Evolutionary conservation across 2,113 vertebrate species (phyloP).

Genomic region (Dicerorhinus sumatrensis): DNA sequence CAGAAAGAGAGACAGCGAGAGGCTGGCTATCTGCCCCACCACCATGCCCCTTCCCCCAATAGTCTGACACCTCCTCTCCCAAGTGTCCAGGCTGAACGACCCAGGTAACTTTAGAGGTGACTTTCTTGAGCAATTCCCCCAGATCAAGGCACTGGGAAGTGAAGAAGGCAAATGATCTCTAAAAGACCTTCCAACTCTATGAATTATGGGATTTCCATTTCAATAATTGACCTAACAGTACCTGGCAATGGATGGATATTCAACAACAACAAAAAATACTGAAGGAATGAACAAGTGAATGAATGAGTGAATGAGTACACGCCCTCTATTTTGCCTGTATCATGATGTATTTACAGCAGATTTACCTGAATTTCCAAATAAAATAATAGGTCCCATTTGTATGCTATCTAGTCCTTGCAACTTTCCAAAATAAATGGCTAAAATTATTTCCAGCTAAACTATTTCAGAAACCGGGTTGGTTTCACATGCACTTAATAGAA

Average conservation of each 20-base stretch:
- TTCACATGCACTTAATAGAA: rapidly evolving
- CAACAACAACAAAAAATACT: neutral
- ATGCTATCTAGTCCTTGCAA: rapidly evolving
- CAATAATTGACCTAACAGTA: neutral
- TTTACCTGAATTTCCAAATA: neutral
- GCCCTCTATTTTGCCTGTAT: neutral
- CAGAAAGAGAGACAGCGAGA: neutral
- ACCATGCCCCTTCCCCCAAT: neutral
- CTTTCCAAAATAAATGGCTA: neutral
- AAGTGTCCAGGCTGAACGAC: neutral
- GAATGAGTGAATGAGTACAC: rapidly evolving
- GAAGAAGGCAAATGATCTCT: neutral
- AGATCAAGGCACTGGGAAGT: neutral
- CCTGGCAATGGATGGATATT: neutral
- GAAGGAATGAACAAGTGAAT: too few relatives aligned
- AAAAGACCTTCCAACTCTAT: neutral
- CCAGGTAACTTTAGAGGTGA: rapidly evolving
- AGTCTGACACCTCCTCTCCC: too few relatives aligned
- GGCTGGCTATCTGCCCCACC: neutral
- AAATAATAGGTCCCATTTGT: neutral
- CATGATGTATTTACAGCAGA: neutral
- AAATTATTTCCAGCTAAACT: neutral
- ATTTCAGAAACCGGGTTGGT: rapidly evolving
- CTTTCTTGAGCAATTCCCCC: neutral
- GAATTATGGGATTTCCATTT: rapidly evolving